These are phyloP conservation scores for Eudyptes chrysolophus DNA, from an alignment of 2,113 vertebrate species.

Conservation along the genomic window DNA sequence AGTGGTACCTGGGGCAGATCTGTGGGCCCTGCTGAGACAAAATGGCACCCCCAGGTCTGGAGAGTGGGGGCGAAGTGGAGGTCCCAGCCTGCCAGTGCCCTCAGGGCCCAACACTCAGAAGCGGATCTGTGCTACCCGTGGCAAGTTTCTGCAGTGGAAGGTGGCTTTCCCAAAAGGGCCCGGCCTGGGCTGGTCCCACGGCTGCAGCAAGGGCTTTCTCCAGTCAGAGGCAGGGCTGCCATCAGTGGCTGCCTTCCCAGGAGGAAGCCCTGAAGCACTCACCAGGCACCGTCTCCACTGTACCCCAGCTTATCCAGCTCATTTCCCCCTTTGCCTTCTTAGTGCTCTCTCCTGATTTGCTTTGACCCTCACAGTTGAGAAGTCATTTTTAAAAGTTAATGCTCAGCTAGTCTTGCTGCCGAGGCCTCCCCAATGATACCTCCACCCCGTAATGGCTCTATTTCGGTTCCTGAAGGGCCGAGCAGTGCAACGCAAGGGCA, in stretches of 20 bases:
- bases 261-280: background rate
- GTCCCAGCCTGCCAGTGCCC: background rate
- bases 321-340: background rate
- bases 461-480: background rate
- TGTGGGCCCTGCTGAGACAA: background rate
- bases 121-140: rapidly evolving
- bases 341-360: background rate
- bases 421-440: background rate
- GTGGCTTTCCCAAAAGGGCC: background rate
- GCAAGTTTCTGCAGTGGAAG: too few relatives aligned
- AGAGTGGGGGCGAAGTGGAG: background rate
- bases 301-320: background rate
- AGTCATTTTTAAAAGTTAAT: background rate
- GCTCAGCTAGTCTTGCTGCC: background rate
- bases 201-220: background rate
- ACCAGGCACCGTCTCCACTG: rapidly evolving
- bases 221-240: background rate
- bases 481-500: rapidly evolving
- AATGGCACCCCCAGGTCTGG: background rate
- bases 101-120: background rate
- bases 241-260: background rate
- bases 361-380: background rate
- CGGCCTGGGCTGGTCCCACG: too few relatives aligned
- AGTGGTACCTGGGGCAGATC: rapidly evolving
- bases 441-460: background rate